A percentile compares a stretch with the other conserved stretches of the same genome.
Evolutionary conservation across 2,113 vertebrate genomes (phyloP).

Genomic region (Neoarius graeffei): DNA sequence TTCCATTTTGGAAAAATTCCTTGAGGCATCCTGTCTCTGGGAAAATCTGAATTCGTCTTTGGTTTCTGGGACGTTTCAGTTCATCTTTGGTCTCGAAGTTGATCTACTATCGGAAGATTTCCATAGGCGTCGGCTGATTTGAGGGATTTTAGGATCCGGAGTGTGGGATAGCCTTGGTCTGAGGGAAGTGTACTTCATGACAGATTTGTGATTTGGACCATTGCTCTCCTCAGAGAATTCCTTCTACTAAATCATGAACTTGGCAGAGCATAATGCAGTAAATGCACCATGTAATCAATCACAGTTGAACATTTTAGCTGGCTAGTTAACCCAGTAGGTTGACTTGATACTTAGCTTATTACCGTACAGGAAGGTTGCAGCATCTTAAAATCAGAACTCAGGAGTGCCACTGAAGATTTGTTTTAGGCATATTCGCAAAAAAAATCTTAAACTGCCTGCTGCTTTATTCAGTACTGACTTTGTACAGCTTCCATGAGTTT

Average conservation of each 20-base stretch:
- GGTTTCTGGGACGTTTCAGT: slow-evolving; percentile 24
- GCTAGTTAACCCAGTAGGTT: not conserved
- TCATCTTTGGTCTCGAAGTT: slow-evolving; percentile 32
- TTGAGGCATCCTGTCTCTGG: slow-evolving; percentile 15
- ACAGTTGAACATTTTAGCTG: not conserved
- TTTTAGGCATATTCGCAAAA: not conserved
- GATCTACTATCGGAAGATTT: slow-evolving; percentile 33
- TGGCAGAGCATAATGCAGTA: not conserved
- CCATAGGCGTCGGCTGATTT: slow-evolving; percentile 33
- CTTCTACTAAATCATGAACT: slow-evolving; percentile 9
- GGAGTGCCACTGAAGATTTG: not conserved
- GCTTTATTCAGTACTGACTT: not conserved
- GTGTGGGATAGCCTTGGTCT: slow-evolving; percentile 9
- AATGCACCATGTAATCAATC: not conserved
- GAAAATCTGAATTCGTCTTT: slow-evolving; percentile 13
- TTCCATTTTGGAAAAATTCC: slow-evolving; percentile 36
- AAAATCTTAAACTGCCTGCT: not conserved
- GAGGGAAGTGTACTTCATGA: slow-evolving; percentile 12
- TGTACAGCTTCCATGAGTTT: not conserved
- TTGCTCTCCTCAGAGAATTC: slow-evolving; percentile 12
- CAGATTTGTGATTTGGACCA: slow-evolving; percentile 28
- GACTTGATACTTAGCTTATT: not conserved
- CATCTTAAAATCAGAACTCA: not conserved
- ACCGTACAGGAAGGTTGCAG: not conserved
- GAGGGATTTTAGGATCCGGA: slow-evolving; percentile 1